Conservation (phyloP, 2,113 vertebrate genomes). For the Aptenodytes forsteri region DNA sequence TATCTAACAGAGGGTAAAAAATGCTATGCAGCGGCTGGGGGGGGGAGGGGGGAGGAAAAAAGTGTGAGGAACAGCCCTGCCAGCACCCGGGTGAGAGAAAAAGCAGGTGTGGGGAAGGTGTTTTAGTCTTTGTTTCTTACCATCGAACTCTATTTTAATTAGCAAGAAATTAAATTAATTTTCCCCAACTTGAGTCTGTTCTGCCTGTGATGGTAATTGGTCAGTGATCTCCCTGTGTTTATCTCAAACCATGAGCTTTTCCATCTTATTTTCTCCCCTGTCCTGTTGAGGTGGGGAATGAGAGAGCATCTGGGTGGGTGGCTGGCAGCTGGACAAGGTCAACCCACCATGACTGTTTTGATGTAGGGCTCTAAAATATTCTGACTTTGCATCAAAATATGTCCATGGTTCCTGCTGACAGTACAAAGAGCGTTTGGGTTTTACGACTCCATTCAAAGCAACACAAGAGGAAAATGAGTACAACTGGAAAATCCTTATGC, state of each 20-base stretch:
- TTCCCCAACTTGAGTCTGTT: not conserved
- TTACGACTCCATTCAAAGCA: not conserved
- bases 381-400: not conserved
- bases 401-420: fast-evolving
- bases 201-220: not conserved
- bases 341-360: too few relatives aligned
- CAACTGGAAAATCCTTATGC: not conserved
- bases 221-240: not conserved
- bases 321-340: not conserved
- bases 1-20: too few relatives aligned
- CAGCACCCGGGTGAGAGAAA: not conserved
- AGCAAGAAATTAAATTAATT: not conserved
- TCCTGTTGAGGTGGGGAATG: not conserved
- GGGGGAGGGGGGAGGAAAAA: too few relatives aligned
- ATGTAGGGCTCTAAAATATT: fast-evolving
- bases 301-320: fast-evolving
- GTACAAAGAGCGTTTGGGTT: not conserved
- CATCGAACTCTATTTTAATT: not conserved
- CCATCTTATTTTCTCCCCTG: not conserved
- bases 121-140: not conserved
- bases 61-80: not conserved
- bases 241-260: not conserved
- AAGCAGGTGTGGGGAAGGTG: not conserved
- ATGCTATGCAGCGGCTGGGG: too few relatives aligned
- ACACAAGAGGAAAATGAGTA: not conserved